Percentiles rank a stretch among this genome's conserved stretches.
Evolutionary conservation across 2,113 vertebrate species (phyloP).

Genomic region (Myotis lucifugus): DNA sequence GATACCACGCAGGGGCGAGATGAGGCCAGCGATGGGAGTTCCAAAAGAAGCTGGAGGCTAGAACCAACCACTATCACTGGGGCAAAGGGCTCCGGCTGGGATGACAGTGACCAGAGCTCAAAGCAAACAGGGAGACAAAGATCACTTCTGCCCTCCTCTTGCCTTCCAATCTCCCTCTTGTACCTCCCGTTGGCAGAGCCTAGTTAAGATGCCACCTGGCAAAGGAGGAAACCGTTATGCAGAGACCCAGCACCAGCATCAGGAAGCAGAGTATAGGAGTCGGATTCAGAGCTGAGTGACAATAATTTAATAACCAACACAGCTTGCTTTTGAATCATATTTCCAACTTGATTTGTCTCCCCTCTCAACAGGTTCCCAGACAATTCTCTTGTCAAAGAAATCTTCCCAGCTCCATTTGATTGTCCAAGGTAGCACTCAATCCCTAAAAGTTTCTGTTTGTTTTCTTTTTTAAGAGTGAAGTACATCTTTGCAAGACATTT

Average conservation of each 20-base stretch:
- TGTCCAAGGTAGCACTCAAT: background rate
- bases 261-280: background rate
- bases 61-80: background rate
- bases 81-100: background rate
- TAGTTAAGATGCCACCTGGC: background rate
- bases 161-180: background rate
- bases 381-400: background rate
- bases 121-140: background rate
- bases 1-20: background rate
- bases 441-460: background rate
- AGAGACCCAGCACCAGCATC: background rate
- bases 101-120: background rate
- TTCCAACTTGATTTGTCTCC: background rate
- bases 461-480: background rate
- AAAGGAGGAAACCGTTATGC: background rate
- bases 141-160: background rate
- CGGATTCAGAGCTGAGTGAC: background rate
- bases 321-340: background rate
- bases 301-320: background rate
- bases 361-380: background rate
- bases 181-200: background rate
- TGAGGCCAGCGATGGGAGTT: background rate
- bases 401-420: background rate
- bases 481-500: background rate
- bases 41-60: background rate